Percentiles rank a stretch among this genome's conserved stretches.
Evolutionary conservation across 1,140 invertebrate species (phyloP).

Genomic region (Leptinotarsa defecta): DNA sequence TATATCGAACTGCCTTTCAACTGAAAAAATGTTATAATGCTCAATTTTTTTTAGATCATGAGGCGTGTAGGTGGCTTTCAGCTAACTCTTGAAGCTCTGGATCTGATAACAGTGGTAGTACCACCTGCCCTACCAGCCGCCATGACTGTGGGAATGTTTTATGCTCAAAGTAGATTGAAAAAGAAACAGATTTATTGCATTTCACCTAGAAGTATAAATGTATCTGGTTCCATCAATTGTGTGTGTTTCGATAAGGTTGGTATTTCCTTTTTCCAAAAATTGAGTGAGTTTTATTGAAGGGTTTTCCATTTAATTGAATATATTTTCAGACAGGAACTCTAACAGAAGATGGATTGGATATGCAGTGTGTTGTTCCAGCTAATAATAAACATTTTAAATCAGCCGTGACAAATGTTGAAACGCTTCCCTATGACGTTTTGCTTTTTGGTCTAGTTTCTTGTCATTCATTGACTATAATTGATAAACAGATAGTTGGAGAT

Average conservation of each 20-base stretch:
- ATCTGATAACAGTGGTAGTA: constrained; percentile 91
- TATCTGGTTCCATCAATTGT: constrained; percentile 92
- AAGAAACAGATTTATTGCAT: constrained; percentile 88
- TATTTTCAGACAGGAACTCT: constrained; percentile 80
- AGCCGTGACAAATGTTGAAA: constrained; percentile 61
- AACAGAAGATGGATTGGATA: constrained; percentile 87
- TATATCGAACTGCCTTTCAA: no score
- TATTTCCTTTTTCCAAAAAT: constrained; percentile 32
- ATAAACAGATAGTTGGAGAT: constrained; percentile 84
- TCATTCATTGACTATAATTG: constrained; percentile 86
- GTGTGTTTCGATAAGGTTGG: constrained; percentile 94
- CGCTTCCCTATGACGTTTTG: constrained; percentile 63
- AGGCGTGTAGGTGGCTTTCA: constrained; percentile 64
- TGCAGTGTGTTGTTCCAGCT: constrained; percentile 78
- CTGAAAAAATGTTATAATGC: no score
- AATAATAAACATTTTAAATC: constrained; percentile 63
- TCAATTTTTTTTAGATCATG: constrained; percentile 54
- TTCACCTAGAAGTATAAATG: constrained; percentile 90
- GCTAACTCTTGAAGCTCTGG: constrained; percentile 79
- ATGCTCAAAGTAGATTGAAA: constrained; percentile 86
- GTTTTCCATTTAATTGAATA: not conserved
- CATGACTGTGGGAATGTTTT: constrained; percentile 90
- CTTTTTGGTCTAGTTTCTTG: constrained; percentile 83
- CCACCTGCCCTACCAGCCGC: constrained; percentile 94
- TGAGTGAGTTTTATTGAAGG: no score